These are phyloP conservation scores for Calyptomena viridis DNA, from an alignment of 2,113 vertebrate genomes.

Conservation along the genomic window DNA sequence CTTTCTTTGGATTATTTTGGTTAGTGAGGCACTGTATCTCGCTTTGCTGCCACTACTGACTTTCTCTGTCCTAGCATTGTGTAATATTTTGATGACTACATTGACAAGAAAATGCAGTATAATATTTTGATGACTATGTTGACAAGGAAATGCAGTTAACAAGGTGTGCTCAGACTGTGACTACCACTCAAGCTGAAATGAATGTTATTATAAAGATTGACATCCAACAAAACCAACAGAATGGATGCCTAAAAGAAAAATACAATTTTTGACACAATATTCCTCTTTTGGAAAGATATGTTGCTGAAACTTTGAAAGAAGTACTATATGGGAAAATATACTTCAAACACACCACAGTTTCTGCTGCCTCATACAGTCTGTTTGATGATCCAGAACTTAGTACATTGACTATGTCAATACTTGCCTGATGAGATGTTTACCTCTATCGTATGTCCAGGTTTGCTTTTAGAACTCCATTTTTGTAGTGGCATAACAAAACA, in stretches of 20 bases:
- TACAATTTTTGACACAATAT: not conserved
- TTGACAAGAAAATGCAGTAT: not conserved
- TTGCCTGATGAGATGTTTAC: not conserved
- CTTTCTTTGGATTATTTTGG: not conserved
- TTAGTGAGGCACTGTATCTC: not conserved
- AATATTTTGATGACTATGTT: not conserved
- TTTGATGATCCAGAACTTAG: not conserved
- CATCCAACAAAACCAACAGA: not conserved
- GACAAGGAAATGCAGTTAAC: not conserved
- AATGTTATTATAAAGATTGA: not conserved
- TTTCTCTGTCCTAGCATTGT: not conserved
- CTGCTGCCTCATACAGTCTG: not conserved
- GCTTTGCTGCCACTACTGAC: not conserved
- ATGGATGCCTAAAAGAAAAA: not conserved
- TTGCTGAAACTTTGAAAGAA: not conserved
- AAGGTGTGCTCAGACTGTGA: not conserved
- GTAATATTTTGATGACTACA: not conserved
- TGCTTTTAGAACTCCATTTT: not conserved
- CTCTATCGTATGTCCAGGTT: not conserved
- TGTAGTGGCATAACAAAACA: not conserved
- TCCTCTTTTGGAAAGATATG: not conserved
- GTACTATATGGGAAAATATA: not conserved
- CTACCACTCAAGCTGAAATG: not conserved
- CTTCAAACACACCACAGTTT: not conserved
- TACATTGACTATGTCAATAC: not conserved